Base-by-base conservation (phyloP, 2,888 invertebrate species). In the Ochlodes sylvanus region DNA sequence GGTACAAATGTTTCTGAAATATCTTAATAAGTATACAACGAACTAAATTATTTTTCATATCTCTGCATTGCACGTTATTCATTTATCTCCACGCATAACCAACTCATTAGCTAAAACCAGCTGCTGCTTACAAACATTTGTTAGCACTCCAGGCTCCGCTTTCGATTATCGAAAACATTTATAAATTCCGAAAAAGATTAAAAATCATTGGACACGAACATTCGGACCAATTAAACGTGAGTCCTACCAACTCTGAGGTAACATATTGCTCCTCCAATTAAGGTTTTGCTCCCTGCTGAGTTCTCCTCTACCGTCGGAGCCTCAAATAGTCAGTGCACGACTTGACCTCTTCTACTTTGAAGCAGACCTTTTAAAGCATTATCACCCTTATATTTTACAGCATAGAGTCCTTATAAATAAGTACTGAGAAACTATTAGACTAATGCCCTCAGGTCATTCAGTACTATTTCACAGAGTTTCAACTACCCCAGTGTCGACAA, bases 251-350 rank as follows among this genome's bases (percentile, higher is more conserved):
- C 80, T 78, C 82, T 80, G 82, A 84, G 79, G 78, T 91, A 90
- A 92, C 87, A 86, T 92, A 93, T 92, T 87, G 90, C 88, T 79
- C 85, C 85, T 81, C 92, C 92, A 93, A 93, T 93, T 92, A 92
- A 88, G 91, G 92, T 79, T 74, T 75, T 76, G 80, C 92, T 82
- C 90, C 92, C 92, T 84, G 92, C 92, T 92, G 92, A n/a, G 67
- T 78, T 79, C 73, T 74, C 75, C 77, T 88, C 89, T 86, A 88
- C 89, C 82, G 88, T 83, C 82, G 80, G 83, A 85, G 85, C 82
- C 85, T 84, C 82, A 79, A 92, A 92, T 90, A 87, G 88, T 82
- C 80, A 78, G 78, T 73, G 82, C 92, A 92, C 90, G 90, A 92
- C 79, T 80, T 84, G 85, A 88, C 86, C 87, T 81, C 77, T 75